Evolutionary conservation across 2,888 invertebrate species (phyloP).

Genomic region (Limenitis camilla): DNA sequence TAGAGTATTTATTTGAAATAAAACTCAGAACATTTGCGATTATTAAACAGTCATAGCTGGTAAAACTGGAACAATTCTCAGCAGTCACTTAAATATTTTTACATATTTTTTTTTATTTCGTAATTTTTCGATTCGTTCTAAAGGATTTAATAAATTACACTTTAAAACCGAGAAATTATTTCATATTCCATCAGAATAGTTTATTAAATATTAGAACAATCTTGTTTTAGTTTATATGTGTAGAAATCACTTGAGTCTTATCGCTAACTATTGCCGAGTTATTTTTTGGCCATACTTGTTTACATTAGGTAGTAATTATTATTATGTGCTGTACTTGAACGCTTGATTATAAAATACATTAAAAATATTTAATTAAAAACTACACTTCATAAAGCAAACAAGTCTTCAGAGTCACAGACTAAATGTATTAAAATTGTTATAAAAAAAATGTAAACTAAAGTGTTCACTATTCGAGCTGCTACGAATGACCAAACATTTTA

Average conservation of each 20-base stretch:
- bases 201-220: no score
- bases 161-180: no score
- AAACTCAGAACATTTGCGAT: background rate
- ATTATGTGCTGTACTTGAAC: conserved; percentile 29
- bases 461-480: conserved; percentile 18
- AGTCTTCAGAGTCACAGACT: conserved; percentile 19
- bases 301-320: conserved; percentile 49
- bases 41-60: background rate
- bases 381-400: conserved; percentile 14
- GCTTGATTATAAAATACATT: conserved; percentile 18
- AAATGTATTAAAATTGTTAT: conserved; percentile 16
- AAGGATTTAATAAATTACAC: no score
- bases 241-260: no score
- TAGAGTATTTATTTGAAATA: conserved; percentile 1
- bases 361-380: conserved; percentile 17
- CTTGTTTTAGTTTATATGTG: no score
- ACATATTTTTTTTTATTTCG: no score
- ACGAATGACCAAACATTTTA: conserved; percentile 6
- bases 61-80: no score
- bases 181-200: no score
- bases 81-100: no score
- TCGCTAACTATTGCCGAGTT: no score
- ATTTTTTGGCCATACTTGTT: conserved; percentile 40
- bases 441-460: conserved; percentile 14
- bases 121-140: no score